Conservation (phyloP, 2,797 vertebrate genomes). For the Chiroxiphia lanceolata region DNA sequence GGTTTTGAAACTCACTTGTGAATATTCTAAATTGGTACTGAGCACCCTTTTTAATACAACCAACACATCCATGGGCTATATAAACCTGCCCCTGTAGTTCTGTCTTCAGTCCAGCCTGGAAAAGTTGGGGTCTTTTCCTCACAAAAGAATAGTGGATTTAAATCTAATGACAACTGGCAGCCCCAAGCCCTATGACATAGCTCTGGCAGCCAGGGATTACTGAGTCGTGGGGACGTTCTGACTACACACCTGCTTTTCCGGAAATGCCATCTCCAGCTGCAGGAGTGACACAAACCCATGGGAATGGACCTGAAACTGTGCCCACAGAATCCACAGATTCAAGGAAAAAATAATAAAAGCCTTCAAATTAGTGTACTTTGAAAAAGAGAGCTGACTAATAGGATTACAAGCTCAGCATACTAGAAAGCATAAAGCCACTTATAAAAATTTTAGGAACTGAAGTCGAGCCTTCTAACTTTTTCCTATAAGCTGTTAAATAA, state of each 20-base stretch:
- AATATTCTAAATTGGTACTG: not conserved
- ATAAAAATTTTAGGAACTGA: not conserved
- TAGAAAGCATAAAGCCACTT: slow-evolving; percentile 20
- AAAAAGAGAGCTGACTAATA: not conserved
- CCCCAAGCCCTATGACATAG: not conserved
- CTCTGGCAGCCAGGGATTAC: not conserved
- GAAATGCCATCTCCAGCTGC: not conserved
- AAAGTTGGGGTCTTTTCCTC: not conserved
- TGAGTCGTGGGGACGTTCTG: not conserved
- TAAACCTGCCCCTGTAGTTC: not conserved
- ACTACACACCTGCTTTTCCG: not conserved
- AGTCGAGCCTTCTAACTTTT: not conserved
- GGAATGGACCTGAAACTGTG: not conserved
- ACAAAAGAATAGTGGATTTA: not conserved
- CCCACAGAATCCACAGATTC: not conserved
- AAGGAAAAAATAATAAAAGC: not conserved
- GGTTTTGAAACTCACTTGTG: not conserved
- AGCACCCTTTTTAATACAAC: not conserved
- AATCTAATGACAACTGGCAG: not conserved
- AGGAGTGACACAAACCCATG: not conserved
- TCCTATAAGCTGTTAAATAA: not conserved
- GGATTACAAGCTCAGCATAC: slow-evolving; percentile 23
- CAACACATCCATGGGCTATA: not conserved
- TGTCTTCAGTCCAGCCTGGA: not conserved
- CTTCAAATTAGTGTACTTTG: not conserved